Evolutionary conservation across 1,140 invertebrate species (phyloP).

Genomic region (Zaprionus taronus): DNA sequence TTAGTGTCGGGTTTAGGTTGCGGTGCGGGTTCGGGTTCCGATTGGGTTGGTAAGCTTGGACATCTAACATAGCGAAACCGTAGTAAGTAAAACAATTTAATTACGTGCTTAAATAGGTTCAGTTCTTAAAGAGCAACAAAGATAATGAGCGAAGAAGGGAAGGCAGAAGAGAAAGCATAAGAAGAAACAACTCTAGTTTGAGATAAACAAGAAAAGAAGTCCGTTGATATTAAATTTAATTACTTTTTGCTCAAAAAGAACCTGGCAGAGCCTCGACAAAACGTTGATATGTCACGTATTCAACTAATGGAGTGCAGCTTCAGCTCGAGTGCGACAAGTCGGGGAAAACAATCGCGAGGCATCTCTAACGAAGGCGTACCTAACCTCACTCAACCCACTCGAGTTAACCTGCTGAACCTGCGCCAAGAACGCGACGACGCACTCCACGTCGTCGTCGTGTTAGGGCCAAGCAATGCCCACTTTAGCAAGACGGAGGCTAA

Average conservation of each 20-base stretch:
- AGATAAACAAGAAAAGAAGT: not conserved
- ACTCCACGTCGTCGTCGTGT: constrained; percentile 1
- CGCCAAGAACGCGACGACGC: not conserved
- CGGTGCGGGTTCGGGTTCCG: constrained; percentile 26
- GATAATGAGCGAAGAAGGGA: not conserved
- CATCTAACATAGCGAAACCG: constrained; percentile 66
- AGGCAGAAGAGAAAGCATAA: not conserved
- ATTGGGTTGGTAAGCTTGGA: constrained; percentile 1
- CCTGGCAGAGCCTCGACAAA: not conserved
- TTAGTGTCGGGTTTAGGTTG: constrained; percentile 11
- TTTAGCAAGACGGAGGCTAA: constrained; percentile 34
- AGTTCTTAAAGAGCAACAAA: not conserved
- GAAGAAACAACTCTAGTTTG: not conserved
- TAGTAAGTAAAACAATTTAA: constrained; percentile 81
- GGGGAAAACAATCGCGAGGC: constrained; percentile 15
- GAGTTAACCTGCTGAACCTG: constrained; percentile 32
- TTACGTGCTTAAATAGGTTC: constrained; percentile 67
- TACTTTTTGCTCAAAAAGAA: not conserved
- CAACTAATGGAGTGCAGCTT: constrained; percentile 48
- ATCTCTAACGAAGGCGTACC: constrained; percentile 8
- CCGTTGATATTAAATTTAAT: not conserved
- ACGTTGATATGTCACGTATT: constrained; percentile 36
- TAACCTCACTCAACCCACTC: constrained; percentile 15
- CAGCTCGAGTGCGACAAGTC: constrained; percentile 46
- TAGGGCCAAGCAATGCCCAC: not conserved